Evolutionary conservation across 2,797 vertebrate species (phyloP).

Genomic region (Acrossocheilus wenchowensis): DNA sequence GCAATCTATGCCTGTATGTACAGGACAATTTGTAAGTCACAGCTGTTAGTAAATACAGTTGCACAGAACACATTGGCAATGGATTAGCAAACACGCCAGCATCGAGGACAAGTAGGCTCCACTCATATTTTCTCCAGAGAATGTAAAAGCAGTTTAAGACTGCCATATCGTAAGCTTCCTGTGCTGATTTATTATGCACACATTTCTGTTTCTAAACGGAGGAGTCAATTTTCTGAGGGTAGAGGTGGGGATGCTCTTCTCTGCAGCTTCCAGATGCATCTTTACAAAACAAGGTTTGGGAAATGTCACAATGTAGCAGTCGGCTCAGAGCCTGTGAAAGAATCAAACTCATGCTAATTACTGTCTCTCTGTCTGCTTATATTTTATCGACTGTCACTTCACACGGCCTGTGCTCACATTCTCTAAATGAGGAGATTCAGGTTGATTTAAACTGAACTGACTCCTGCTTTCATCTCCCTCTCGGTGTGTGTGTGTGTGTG

Average conservation of each 20-base stretch:
- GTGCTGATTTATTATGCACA: constrained; percentile 8
- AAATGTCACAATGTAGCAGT: constrained; percentile 24
- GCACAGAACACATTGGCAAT: neutral
- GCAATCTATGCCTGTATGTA: neutral
- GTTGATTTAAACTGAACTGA: constrained; percentile 34
- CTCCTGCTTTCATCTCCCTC: constrained; percentile 33
- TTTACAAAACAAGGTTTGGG: constrained; percentile 17
- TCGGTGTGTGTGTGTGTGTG: neutral
- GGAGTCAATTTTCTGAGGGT: neutral
- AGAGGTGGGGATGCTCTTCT: neutral
- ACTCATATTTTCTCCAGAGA: neutral
- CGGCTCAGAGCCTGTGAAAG: neutral
- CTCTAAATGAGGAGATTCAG: constrained; percentile 25
- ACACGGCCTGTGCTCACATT: constrained; percentile 30
- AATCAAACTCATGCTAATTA: constrained; percentile 22
- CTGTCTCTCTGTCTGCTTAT: constrained; percentile 40
- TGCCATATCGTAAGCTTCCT: neutral
- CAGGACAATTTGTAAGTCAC: neutral
- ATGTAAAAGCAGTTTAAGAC: constrained; percentile 12
- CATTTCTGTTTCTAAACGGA: constrained; percentile 22
- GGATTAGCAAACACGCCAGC: neutral
- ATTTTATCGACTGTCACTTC: constrained; percentile 44
- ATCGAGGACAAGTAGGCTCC: neutral
- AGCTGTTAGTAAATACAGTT: constrained; percentile 4
- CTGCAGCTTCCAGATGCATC: constrained; percentile 32